Evolutionary conservation across 2,113 vertebrate genomes (phyloP).

Genomic region (Spizaetus ornatus): DNA sequence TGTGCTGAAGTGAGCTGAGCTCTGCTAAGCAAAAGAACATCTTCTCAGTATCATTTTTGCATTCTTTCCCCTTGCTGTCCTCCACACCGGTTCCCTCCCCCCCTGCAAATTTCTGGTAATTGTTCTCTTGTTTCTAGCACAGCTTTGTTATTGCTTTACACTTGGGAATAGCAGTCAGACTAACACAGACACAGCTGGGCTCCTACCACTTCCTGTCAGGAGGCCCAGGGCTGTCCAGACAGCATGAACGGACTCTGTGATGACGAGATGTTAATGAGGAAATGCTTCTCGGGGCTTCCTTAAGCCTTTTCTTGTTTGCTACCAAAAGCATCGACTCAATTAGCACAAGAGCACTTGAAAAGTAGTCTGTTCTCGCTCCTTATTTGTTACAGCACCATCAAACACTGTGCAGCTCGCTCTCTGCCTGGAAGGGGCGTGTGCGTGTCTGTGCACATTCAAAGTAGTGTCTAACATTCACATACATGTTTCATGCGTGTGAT

Average conservation of each 20-base stretch:
- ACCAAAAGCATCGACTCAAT: not conserved
- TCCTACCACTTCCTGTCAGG: not conserved
- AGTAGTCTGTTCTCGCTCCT: not conserved
- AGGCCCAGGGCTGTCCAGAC: not conserved
- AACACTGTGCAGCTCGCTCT: fast-evolving
- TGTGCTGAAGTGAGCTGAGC: not conserved
- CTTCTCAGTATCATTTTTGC: not conserved
- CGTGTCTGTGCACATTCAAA: fast-evolving
- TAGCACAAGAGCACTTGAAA: not conserved
- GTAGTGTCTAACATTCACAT: not conserved
- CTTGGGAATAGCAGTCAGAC: not conserved
- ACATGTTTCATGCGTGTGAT: fast-evolving
- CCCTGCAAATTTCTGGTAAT: conserved; percentile 10
- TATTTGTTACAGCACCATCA: not conserved
- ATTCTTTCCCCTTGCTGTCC: not conserved
- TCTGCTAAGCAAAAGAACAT: not conserved
- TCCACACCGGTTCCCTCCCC: not conserved
- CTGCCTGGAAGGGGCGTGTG: not conserved
- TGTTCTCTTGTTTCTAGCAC: not conserved
- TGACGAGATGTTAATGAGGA: not conserved
- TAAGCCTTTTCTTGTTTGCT: not conserved
- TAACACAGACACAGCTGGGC: not conserved
- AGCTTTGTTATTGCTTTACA: not conserved
- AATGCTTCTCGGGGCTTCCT: not conserved
- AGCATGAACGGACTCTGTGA: not conserved